Evolutionary conservation across 2,113 vertebrate species (phyloP), one percentile per base, ranked within the genome.

Genomic region (Prionailurus bengalensis): DNA sequence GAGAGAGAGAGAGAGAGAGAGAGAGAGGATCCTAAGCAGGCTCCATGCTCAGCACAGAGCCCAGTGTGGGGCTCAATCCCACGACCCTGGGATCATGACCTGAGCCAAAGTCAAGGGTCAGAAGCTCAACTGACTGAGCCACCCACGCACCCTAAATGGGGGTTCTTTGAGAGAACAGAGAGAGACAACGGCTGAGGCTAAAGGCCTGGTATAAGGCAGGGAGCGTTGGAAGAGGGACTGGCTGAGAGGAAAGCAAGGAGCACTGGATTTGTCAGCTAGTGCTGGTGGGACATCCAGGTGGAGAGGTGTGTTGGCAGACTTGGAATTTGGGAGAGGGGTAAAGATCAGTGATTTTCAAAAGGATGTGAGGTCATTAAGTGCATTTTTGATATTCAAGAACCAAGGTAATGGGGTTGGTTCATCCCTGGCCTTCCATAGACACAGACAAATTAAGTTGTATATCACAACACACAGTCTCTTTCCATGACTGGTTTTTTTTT

Each of bases 311-410:
- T 15, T 29, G 27, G 45, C 16, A 82, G 29, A 53, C n/a, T 55
- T 17, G 39, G 80, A 23, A 58, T 70, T 70, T 19, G 23, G 29
- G 65, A 81, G 5, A 85, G 11, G 39, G 5, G 5, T 9, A 25
- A 78, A 12, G 23, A 79, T 27, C 73, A n/a, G 48, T 55, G 63
- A 16, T 58, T 80, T 42, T 33, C 48, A 23, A 29, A 90, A 48
- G 68, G 8, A 31, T 33, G 3, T 42, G 11, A 63, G 45, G 29
- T 81, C 4, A 1, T 31, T 71, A 39, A 42, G 16, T 85, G 3
- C 81, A 21, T 53, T 73, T 94, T 79, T 90, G 17, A 63, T 68
- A 70, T 65, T 93, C 33, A 63, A 29, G 78, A 92, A 61, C 42
- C 61, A 73, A 45, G 4, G 29, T 7, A 70, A 12, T 23, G 14